A percentile compares a stretch with the other conserved stretches of the same genome.
These are phyloP conservation scores for Leptatherina wallacei DNA, from an alignment of 2,797 vertebrate genomes.

Conservation along the genomic window DNA sequence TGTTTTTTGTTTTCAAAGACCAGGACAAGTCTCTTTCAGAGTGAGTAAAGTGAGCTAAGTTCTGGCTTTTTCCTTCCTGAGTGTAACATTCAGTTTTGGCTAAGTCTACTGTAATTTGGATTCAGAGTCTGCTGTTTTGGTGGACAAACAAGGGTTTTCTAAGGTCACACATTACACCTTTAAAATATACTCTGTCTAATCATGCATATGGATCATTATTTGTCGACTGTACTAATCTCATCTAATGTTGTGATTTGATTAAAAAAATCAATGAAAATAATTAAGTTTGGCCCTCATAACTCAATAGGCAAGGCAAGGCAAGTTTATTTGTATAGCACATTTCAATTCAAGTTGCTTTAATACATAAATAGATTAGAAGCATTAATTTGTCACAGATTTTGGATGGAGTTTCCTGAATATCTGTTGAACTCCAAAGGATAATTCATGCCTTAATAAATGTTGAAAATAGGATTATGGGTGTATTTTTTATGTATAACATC, in stretches of 20 bases:
- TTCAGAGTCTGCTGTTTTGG: background rate
- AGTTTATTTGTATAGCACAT: too few relatives aligned
- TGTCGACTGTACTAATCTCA: background rate
- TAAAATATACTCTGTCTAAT: background rate
- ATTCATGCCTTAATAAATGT: too few relatives aligned
- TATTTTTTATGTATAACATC: too few relatives aligned
- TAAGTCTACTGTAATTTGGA: background rate
- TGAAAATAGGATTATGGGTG: too few relatives aligned
- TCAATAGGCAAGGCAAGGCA: background rate
- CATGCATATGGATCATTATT: background rate
- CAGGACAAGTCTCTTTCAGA: background rate
- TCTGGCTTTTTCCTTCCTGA: background rate
- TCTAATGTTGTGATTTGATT: background rate
- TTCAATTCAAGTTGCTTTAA: too few relatives aligned
- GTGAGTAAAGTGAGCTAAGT: background rate
- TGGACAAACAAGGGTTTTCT: constrained; percentile 15
- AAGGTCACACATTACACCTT: background rate
- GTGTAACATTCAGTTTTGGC: background rate
- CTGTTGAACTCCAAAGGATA: too few relatives aligned
- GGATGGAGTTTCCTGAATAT: background rate
- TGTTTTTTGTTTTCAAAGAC: background rate
- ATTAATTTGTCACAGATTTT: background rate
- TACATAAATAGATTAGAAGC: too few relatives aligned
- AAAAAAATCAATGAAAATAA: background rate
- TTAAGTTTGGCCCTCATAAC: background rate